These are phyloP conservation scores for Leptinotarsa defecta DNA, from an alignment of 1,140 invertebrate species.

Conservation along the genomic window DNA sequence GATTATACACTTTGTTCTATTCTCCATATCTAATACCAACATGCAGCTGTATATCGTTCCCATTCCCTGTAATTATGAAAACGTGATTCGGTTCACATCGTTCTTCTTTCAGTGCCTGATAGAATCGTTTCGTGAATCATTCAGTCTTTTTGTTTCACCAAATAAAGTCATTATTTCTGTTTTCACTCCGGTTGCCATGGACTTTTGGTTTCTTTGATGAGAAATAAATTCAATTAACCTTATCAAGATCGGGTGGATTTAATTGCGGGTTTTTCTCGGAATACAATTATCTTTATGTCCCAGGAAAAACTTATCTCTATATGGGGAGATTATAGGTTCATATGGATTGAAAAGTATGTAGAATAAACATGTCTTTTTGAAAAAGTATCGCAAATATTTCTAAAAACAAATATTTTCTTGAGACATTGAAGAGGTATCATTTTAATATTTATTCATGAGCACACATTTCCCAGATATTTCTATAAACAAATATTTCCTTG, in stretches of 20 bases:
- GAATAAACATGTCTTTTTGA: too few relatives aligned
- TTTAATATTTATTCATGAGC: too few relatives aligned
- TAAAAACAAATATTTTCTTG: too few relatives aligned
- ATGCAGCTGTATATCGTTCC: background rate
- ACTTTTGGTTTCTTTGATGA: background rate
- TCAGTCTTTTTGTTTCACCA: background rate
- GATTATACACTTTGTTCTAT: background rate
- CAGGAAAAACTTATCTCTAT: too few relatives aligned
- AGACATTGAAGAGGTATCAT: too few relatives aligned
- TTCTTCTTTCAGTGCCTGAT: background rate
- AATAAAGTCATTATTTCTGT: background rate
- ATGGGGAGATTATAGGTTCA: too few relatives aligned
- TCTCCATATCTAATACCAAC: background rate
- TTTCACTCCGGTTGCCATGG: background rate
- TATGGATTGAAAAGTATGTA: too few relatives aligned
- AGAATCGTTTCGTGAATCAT: background rate
- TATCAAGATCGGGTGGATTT: background rate
- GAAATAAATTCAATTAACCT: slow-evolving; percentile 1
- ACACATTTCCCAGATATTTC: too few relatives aligned
- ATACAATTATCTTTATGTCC: background rate
- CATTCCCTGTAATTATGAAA: background rate
- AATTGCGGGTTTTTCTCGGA: background rate
- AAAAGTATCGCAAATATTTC: too few relatives aligned
- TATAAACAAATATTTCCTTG: too few relatives aligned
- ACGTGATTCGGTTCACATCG: background rate